Percentiles rank a stretch among this genome's conserved stretches.
Conservation (phyloP, 2,113 vertebrate genomes). For the Halcyon malimbica region DNA sequence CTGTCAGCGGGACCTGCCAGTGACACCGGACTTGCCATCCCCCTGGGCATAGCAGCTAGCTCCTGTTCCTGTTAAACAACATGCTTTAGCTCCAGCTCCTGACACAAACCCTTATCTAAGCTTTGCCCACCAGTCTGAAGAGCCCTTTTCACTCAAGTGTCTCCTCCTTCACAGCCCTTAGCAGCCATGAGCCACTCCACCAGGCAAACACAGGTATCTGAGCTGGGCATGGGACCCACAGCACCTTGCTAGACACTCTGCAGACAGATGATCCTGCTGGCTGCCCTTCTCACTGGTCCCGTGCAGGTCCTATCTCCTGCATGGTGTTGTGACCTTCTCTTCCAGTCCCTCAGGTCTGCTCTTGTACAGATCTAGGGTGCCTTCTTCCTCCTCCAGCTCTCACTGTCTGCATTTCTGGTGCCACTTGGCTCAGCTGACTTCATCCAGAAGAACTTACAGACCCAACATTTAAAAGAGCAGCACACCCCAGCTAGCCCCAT, state of each 20-base stretch:
- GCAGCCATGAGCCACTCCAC: background rate
- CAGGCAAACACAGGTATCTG: background rate
- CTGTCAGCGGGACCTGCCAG: background rate
- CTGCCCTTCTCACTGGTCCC: background rate
- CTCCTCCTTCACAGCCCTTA: fast-evolving
- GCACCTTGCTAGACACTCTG: background rate
- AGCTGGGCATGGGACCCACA: background rate
- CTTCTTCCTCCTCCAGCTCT: background rate
- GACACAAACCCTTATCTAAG: background rate
- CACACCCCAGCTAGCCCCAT: background rate
- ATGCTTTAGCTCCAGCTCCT: background rate
- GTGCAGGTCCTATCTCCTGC: background rate
- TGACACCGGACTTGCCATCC: background rate
- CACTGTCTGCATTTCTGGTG: background rate
- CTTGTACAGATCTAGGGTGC: background rate
- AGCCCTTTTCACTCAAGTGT: background rate
- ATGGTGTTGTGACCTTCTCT: background rate
- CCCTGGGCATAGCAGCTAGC: background rate
- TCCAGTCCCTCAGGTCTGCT: background rate
- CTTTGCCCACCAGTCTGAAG: background rate
- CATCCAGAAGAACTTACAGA: background rate
- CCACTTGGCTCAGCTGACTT: background rate
- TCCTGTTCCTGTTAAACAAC: background rate
- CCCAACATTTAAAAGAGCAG: background rate
- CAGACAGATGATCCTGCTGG: background rate